phyloP scores from a whole-genome alignment of 2,888 invertebrate species.

The Andrena trimmerana region DNA sequence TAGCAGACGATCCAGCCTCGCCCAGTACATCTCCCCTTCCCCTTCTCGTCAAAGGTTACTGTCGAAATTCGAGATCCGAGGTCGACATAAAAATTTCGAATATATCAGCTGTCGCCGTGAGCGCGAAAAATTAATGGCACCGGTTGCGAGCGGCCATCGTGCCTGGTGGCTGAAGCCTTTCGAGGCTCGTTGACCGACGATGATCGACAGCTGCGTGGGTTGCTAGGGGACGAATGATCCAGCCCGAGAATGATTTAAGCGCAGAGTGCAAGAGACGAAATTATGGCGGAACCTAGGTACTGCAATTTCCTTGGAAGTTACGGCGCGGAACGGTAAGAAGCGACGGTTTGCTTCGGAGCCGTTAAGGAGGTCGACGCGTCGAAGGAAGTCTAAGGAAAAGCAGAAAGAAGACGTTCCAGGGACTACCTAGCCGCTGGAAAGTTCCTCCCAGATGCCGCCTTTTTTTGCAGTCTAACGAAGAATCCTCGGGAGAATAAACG shows the following conservation, averaged over 20 bases:
- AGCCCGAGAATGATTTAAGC: conserved; percentile 16
- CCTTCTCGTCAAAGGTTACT: background rate
- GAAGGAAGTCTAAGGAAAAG: conserved; percentile 28
- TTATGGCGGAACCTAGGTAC: conserved; percentile 52
- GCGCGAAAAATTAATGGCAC: conserved; percentile 38
- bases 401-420: conserved; percentile 28
- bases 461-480: conserved; percentile 42
- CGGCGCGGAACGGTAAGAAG: conserved; percentile 56
- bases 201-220: conserved; percentile 39
- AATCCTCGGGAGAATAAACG: conserved; percentile 45
- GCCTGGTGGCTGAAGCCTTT: conserved; percentile 22
- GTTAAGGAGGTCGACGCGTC: conserved; percentile 43
- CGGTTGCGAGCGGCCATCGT: conserved; percentile 3
- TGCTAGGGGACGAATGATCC: conserved; percentile 24
- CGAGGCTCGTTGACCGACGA: conserved; percentile 1
- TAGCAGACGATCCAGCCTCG: background rate
- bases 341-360: conserved; percentile 41
- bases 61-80: conserved; percentile 24
- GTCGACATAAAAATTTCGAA: conserved; percentile 10
- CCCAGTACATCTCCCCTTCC: background rate
- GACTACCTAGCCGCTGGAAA: background rate
- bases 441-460: conserved; percentile 23
- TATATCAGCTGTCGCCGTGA: conserved; percentile 51
- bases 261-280: conserved; percentile 10
- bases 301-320: conserved; percentile 57